Evolutionary conservation across 2,113 vertebrate species (phyloP).

Genomic region (Oncorhynchus nerka): DNA sequence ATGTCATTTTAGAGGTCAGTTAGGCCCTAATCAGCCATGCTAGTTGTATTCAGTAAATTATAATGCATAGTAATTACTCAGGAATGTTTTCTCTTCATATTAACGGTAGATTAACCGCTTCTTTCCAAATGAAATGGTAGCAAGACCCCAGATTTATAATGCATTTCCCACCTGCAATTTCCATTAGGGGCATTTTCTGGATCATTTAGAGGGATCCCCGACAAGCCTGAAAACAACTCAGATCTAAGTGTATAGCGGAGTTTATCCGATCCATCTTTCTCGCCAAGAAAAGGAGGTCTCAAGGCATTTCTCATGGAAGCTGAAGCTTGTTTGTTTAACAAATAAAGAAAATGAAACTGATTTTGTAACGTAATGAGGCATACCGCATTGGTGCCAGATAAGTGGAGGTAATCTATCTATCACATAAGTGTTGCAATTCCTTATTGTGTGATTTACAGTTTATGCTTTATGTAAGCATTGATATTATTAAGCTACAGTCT

Average conservation of each 20-base stretch:
- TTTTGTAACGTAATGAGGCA: constrained; percentile 49
- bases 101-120: constrained; percentile 39
- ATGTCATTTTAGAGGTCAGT: constrained; percentile 42
- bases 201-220: constrained; percentile 58
- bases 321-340: constrained; percentile 60
- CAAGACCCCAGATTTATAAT: constrained; percentile 35
- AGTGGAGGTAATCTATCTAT: not conserved
- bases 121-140: constrained; percentile 38
- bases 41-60: constrained; percentile 22
- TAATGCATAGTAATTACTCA: constrained; percentile 41
- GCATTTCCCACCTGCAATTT: constrained; percentile 55
- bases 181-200: constrained; percentile 57
- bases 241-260: constrained; percentile 35
- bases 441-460: not conserved
- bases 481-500: too few species aligned
- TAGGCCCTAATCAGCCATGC: constrained; percentile 49
- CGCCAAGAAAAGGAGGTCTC: constrained; percentile 40
- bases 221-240: constrained; percentile 42
- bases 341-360: constrained; percentile 59
- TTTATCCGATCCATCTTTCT: constrained; percentile 52
- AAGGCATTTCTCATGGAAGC: constrained; percentile 37
- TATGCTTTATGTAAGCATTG: not conserved
- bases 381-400: constrained; percentile 17
- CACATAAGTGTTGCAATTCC: not conserved
- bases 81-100: constrained; percentile 54